These are phyloP conservation scores for Mystacornis crossleyi DNA, from an alignment of 2,113 vertebrate species.

Conservation along the genomic window DNA sequence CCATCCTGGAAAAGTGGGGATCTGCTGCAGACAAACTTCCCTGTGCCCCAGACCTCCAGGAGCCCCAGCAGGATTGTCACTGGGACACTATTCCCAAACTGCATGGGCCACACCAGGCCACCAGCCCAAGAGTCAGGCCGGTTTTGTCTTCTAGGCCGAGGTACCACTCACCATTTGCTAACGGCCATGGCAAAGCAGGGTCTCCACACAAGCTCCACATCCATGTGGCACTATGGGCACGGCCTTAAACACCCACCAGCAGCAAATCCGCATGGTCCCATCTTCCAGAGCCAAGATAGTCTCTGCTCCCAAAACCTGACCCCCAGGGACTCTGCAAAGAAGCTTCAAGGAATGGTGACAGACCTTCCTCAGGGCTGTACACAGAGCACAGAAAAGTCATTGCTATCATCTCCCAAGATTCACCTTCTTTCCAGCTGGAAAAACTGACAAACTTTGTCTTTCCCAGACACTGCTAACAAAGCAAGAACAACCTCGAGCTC, in stretches of 20 bases:
- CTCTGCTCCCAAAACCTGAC: not conserved
- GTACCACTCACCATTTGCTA: not conserved
- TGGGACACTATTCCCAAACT: not conserved
- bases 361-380: not conserved
- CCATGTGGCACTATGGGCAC: not conserved
- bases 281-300: not conserved
- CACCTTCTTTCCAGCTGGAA: not conserved
- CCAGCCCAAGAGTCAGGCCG: not conserved
- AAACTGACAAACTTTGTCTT: not conserved
- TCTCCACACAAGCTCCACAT: not conserved
- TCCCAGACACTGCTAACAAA: not conserved
- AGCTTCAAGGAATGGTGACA: not conserved
- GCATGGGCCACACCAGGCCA: not conserved
- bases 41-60: not conserved
- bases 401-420: not conserved
- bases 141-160: not conserved
- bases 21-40: not conserved
- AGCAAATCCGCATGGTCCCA: not conserved
- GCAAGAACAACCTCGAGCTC: constrained; percentile 23
- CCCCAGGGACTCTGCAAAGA: not conserved
- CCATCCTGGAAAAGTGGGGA: not conserved
- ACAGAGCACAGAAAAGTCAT: not conserved
- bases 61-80: not conserved
- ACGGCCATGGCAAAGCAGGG: not conserved
- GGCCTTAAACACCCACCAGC: not conserved